These are phyloP conservation scores for Cherax destructor DNA, from an alignment of 1,140 invertebrate genomes.

Conservation along the genomic window DNA sequence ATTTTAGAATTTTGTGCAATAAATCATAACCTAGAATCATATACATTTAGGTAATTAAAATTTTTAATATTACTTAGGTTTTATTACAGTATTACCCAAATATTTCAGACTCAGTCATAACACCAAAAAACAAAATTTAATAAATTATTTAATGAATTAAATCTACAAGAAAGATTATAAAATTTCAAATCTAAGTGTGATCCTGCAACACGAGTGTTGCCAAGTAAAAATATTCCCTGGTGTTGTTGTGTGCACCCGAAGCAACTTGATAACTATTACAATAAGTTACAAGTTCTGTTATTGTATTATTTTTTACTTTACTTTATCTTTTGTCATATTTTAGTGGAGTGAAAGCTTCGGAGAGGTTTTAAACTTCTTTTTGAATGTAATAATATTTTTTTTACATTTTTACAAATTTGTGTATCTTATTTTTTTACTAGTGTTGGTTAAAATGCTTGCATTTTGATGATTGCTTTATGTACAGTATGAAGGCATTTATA, in stretches of 20 bases:
- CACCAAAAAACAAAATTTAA: no score
- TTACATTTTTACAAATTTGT: neutral
- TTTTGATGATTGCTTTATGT: neutral
- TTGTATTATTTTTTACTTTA: neutral
- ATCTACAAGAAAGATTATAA: no score
- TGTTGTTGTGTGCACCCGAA: neutral
- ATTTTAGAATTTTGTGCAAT: no score
- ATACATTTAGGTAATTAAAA: no score
- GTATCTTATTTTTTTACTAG: slow-evolving; percentile 1
- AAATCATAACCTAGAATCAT: no score
- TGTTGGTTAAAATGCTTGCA: neutral
- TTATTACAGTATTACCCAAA: no score
- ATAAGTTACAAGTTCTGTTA: neutral
- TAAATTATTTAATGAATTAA: no score
- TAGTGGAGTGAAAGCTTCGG: neutral
- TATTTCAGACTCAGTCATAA: no score
- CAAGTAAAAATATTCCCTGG: neutral
- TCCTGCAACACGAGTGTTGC: neutral
- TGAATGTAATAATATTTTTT: neutral
- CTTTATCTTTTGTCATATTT: neutral
- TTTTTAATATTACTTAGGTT: no score
- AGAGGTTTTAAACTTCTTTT: no score
- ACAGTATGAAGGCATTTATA: neutral
- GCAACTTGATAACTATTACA: neutral
- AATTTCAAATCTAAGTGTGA: no score